A percentile compares a stretch with the other conserved stretches of the same genome.
Conservation (phyloP, 23 tunicate species). For the Trididemnum nubilum region DNA sequence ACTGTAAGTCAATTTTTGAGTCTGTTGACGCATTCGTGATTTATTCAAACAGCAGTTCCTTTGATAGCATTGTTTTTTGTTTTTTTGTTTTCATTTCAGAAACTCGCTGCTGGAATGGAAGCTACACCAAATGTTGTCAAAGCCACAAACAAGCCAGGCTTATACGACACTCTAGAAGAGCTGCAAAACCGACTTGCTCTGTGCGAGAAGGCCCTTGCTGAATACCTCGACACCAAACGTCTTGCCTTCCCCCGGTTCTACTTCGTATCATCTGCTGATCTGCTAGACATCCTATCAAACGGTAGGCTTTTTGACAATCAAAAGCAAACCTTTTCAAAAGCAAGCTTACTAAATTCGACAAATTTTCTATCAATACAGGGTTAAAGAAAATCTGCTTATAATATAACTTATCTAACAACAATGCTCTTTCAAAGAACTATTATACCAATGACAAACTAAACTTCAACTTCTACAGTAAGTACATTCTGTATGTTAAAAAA, state of each 20-base stretch:
- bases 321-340: background rate
- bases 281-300: constrained; percentile 94
- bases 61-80: background rate
- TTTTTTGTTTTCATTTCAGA: constrained; percentile 25
- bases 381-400: too few species aligned
- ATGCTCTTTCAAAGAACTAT: too few species aligned
- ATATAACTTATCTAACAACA: too few species aligned
- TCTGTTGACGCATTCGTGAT: too few species aligned
- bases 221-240: constrained; percentile 97
- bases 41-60: background rate
- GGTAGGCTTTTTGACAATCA: too few species aligned
- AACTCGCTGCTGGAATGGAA: constrained; percentile 65
- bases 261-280: constrained; percentile 94
- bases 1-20: too few species aligned
- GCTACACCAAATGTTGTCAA: constrained; percentile 85
- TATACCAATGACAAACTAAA: too few species aligned
- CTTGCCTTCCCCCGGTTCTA: constrained; percentile 97
- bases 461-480: too few species aligned
- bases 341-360: background rate
- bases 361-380: too few species aligned
- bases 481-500: too few species aligned
- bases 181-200: constrained; percentile 86
- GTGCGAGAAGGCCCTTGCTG: constrained; percentile 99
- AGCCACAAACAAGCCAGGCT: constrained; percentile 88
- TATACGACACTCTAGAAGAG: constrained; percentile 90